phyloP scores from a whole-genome alignment of 2,113 vertebrate species.

The Nanorana parkeri region DNA sequence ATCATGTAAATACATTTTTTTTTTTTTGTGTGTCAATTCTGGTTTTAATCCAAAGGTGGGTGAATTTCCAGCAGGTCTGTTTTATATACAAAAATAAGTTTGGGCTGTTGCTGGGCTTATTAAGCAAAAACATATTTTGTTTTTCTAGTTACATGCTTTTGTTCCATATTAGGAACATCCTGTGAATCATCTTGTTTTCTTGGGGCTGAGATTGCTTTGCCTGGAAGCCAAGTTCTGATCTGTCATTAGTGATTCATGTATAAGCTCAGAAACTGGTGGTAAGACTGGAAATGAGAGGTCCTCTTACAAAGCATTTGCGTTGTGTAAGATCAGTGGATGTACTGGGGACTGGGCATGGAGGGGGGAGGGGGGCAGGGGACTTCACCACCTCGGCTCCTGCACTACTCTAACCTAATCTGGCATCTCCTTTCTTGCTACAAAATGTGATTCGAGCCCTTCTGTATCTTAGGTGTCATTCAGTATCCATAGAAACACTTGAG shows the following conservation, averaged over 20 bases:
- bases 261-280: neutral
- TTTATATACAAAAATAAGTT: slow-evolving; percentile 10
- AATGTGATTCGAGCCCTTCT: too few species aligned
- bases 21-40: too few species aligned
- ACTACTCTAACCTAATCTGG: too few species aligned
- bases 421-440: too few species aligned
- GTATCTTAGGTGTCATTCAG: too few species aligned
- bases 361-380: too few species aligned
- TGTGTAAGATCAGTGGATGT: too few species aligned
- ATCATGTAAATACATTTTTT: too few species aligned
- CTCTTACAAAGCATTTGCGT: too few species aligned
- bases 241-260: slow-evolving; percentile 12
- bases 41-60: neutral
- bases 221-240: neutral
- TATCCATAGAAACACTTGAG: too few species aligned
- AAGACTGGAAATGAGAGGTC: neutral
- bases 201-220: neutral
- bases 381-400: too few species aligned
- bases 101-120: neutral
- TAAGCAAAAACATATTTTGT: slow-evolving; percentile 34
- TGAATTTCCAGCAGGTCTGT: neutral
- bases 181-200: slow-evolving; percentile 15
- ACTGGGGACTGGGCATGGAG: too few species aligned
- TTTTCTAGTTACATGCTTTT: slow-evolving; percentile 14
- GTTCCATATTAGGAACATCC: slow-evolving; percentile 25